Conservation (phyloP, 2,797 vertebrate genomes). For the Coccyzus lansbergi region DNA sequence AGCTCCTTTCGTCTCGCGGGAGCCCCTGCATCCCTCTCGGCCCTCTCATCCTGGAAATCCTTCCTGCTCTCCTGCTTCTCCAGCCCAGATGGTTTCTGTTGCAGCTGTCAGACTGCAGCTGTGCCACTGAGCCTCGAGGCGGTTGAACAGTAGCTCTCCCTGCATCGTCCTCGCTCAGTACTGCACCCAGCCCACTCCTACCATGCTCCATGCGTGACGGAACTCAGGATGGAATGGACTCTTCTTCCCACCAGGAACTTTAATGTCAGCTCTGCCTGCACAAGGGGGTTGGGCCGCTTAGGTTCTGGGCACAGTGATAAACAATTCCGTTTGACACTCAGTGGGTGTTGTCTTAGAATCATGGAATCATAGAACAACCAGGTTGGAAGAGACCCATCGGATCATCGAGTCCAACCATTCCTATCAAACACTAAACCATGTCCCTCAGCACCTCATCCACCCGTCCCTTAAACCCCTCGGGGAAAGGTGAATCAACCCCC, state of each 20-base stretch:
- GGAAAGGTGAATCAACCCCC: too few species aligned
- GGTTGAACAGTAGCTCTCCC: not conserved
- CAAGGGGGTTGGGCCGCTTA: fast-evolving
- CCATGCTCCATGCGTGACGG: fast-evolving
- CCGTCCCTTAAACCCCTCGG: too few species aligned
- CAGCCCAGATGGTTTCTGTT: conserved; percentile 27
- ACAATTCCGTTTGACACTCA: not conserved
- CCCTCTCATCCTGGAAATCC: not conserved
- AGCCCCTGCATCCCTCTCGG: not conserved
- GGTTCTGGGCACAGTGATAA: not conserved
- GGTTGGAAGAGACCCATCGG: too few species aligned
- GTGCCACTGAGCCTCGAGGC: fast-evolving
- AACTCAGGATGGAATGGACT: fast-evolving
- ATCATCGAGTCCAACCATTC: too few species aligned
- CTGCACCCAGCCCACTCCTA: not conserved
- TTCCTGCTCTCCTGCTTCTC: not conserved
- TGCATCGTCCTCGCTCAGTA: not conserved
- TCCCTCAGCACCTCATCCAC: too few species aligned
- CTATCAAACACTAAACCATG: too few species aligned
- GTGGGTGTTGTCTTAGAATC: not conserved
- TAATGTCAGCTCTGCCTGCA: not conserved
- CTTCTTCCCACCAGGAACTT: not conserved
- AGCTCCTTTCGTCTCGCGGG: not conserved
- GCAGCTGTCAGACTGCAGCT: conserved; percentile 17
- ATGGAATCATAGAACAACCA: too few species aligned